Evolutionary conservation across 92 coral and sea anemone species (phyloP).

Genomic region (Heliopora coerulea): DNA sequence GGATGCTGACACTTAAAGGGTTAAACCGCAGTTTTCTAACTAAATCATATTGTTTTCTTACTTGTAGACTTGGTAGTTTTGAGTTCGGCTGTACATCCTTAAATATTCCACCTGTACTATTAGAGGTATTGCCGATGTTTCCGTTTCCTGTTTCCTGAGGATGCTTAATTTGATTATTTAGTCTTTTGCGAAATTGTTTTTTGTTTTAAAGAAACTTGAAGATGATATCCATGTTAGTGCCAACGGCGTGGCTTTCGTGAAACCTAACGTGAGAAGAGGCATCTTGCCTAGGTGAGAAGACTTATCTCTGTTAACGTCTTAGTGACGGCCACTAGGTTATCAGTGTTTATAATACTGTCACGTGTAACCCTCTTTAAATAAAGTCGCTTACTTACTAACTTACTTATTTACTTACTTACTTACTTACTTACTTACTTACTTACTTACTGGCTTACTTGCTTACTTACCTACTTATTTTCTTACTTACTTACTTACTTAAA

Average conservation of each 20-base stretch:
- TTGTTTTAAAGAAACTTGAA: conserved; percentile 60
- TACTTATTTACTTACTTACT: too few relatives aligned
- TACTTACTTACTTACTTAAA: too few relatives aligned
- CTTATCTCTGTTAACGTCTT: not conserved
- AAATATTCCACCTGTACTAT: conserved; percentile 69
- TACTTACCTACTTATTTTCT: too few relatives aligned
- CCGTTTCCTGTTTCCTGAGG: not conserved
- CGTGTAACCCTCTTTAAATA: too few relatives aligned
- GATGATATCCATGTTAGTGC: conserved; percentile 87
- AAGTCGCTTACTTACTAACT: too few relatives aligned
- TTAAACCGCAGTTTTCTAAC: too few relatives aligned
- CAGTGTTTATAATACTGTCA: not conserved
- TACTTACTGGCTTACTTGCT: too few relatives aligned
- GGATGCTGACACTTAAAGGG: too few relatives aligned
- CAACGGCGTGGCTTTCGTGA: conserved; percentile 88
- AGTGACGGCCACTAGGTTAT: not conserved
- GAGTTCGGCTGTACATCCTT: conserved; percentile 92
- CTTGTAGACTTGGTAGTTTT: conserved; percentile 73
- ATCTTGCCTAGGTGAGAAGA: conserved; percentile 69
- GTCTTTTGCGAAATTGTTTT: not conserved
- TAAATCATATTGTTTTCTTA: not conserved
- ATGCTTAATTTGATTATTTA: not conserved
- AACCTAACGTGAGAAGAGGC: conserved; percentile 69
- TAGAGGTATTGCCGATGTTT: conserved; percentile 57
- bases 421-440: too few relatives aligned